Conservation (phyloP, 64 coral and sea anemone species). For the Actinia tenebrosa region DNA sequence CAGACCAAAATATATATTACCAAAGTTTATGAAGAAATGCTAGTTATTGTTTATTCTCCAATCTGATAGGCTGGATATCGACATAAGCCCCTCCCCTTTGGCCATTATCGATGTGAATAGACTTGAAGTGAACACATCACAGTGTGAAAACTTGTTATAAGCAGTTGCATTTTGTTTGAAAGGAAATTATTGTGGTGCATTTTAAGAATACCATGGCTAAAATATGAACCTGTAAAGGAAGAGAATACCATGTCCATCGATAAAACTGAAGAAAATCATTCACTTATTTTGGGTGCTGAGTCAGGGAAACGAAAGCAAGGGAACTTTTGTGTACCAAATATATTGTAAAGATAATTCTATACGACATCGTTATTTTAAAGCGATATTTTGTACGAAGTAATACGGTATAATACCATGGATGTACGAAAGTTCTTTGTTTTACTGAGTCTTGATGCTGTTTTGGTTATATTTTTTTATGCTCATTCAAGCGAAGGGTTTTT, state of each 20-base stretch:
- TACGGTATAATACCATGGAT: not conserved
- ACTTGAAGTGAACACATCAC: not conserved
- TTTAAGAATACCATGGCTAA: not conserved
- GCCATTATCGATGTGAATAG: not conserved
- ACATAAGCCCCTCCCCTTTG: conserved; percentile 3
- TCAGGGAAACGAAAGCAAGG: not conserved
- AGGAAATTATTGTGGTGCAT: not conserved
- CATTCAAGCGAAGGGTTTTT: conserved; percentile 13
- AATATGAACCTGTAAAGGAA: not conserved
- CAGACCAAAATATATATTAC: not conserved
- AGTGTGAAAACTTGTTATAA: not conserved
- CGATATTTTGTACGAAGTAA: not conserved
- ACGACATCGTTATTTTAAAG: not conserved
- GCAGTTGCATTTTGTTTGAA: not conserved
- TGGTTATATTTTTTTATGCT: conserved; percentile 30
- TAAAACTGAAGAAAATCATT: not conserved
- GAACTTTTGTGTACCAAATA: not conserved
- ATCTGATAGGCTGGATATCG: not conserved
- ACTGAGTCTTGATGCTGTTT: not conserved
- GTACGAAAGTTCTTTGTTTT: not conserved
- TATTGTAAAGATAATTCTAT: not conserved
- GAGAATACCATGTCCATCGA: not conserved
- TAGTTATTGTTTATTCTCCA: not conserved
- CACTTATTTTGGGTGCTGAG: not conserved
- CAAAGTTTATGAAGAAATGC: not conserved